phyloP scores from a whole-genome alignment of 2,888 invertebrate genomes.

The Idaea dimidiata region DNA sequence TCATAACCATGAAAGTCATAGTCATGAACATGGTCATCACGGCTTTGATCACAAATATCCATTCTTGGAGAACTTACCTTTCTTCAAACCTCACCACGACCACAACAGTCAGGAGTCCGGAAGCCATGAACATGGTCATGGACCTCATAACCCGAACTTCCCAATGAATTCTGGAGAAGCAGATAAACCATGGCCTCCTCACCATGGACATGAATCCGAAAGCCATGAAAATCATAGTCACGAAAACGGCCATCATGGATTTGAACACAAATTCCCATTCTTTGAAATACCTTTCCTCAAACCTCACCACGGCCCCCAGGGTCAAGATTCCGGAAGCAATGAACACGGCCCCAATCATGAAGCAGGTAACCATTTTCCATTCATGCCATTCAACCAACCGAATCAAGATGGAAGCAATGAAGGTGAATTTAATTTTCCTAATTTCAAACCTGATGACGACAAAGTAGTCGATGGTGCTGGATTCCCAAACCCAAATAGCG shows the following conservation, averaged over 20 bases:
- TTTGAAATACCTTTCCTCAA: background rate
- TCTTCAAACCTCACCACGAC: constrained; percentile 10
- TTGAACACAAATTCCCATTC: background rate
- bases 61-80: background rate
- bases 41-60: background rate
- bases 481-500: background rate
- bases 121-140: background rate
- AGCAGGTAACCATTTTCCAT: background rate
- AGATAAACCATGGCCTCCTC: constrained; percentile 3
- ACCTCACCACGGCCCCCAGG: constrained; percentile 13
- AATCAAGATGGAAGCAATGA: background rate
- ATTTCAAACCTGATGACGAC: background rate
- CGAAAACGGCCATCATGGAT: background rate
- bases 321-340: background rate
- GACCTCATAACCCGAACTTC: constrained; percentile 5
- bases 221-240: background rate
- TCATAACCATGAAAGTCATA: constrained; percentile 4
- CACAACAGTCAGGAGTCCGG: constrained; percentile 5
- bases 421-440: background rate
- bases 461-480: background rate
- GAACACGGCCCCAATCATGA: background rate
- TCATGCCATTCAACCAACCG: background rate
- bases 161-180: constrained; percentile 7
- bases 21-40: constrained; percentile 1
- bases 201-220: background rate